Conservation (phyloP, 1,140 invertebrate species). For the Agraylea sexmaculata region DNA sequence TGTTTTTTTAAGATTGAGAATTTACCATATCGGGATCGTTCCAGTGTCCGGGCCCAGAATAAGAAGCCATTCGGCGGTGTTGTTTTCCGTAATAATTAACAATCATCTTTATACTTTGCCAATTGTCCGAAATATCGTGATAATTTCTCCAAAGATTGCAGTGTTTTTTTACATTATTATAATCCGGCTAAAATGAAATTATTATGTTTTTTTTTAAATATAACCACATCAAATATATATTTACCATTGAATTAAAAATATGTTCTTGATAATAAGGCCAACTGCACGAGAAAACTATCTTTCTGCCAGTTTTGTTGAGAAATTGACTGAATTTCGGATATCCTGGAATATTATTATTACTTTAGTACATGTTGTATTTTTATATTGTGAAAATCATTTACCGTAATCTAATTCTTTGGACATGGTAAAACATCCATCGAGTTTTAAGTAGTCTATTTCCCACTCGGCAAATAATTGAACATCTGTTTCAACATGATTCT, state of each 20-base stretch:
- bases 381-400: not conserved
- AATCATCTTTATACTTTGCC: conserved; percentile 56
- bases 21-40: conserved; percentile 87
- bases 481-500: conserved; percentile 55
- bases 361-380: not conserved
- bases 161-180: conserved; percentile 20
- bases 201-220: not conserved
- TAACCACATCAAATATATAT: not conserved
- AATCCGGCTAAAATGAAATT: conserved; percentile 52
- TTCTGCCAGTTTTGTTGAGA: conserved; percentile 60
- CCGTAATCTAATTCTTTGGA: conserved; percentile 31
- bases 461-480: conserved; percentile 69
- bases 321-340: conserved; percentile 54
- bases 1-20: not conserved
- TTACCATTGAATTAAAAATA: conserved; percentile 18
- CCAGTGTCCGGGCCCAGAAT: conserved; percentile 78
- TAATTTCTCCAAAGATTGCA: conserved; percentile 89
- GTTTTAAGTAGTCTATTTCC: conserved; percentile 73
- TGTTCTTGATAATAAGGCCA: conserved; percentile 61
- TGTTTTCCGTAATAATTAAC: conserved; percentile 63
- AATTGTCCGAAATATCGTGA: conserved; percentile 71
- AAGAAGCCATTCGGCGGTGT: conserved; percentile 52
- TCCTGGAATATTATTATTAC: conserved; percentile 29
- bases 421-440: conserved; percentile 69
- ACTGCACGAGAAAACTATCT: conserved; percentile 72